phyloP scores from a whole-genome alignment of 2,113 vertebrate species.

The Agelaius phoeniceus region DNA sequence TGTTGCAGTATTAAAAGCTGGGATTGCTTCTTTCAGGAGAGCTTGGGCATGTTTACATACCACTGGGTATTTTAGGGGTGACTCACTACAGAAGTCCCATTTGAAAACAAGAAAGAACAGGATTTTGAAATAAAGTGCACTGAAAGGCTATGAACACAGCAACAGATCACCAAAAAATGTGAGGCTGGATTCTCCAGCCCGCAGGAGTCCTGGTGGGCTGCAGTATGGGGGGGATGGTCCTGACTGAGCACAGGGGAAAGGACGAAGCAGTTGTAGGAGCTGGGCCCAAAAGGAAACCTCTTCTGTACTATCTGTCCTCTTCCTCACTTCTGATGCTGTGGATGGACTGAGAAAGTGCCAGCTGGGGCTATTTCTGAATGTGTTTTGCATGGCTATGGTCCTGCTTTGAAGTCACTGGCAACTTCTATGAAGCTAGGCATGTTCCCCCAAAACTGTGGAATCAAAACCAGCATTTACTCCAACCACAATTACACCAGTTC shows the following conservation, averaged over 20 bases:
- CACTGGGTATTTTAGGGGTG: conserved; percentile 9
- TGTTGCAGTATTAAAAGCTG: neutral
- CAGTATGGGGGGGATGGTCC: neutral
- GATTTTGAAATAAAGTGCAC: neutral
- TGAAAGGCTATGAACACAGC: neutral
- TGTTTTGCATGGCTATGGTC: neutral
- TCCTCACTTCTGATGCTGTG: rapidly evolving
- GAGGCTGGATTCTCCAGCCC: neutral
- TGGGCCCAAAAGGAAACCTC: neutral
- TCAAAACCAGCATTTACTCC: neutral
- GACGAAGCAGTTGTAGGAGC: neutral
- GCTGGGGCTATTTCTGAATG: neutral
- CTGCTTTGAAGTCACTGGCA: neutral
- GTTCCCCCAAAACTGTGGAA: neutral
- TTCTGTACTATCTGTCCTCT: neutral
- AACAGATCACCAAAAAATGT: conserved; percentile 52
- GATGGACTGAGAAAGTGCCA: neutral
- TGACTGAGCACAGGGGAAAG: neutral
- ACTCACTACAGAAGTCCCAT: neutral
- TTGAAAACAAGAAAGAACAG: neutral
- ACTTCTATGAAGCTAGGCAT: neutral
- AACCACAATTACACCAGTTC: neutral
- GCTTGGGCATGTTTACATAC: conserved; percentile 29
- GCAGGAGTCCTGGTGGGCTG: neutral
- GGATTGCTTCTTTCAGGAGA: neutral